Evolutionary conservation across 2,113 vertebrate species (phyloP).

Genomic region (Ornithorhynchus anatinus): DNA sequence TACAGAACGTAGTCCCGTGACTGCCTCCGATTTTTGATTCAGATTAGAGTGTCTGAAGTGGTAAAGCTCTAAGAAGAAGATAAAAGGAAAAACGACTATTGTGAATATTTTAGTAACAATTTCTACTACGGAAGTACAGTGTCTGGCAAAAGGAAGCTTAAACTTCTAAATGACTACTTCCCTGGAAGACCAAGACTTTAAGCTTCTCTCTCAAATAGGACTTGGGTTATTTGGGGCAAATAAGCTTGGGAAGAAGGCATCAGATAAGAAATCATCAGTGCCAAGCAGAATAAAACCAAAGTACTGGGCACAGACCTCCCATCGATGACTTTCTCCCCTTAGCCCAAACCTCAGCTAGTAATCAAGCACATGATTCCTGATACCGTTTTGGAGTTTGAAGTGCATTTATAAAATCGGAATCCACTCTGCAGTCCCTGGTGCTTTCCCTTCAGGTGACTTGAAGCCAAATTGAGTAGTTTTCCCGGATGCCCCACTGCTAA

Average conservation of each 20-base stretch:
- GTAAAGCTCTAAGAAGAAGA: neutral
- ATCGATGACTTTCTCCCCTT: no score
- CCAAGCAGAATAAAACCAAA: no score
- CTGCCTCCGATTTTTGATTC: no score
- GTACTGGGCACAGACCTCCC: no score
- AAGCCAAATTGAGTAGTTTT: conserved; percentile 8
- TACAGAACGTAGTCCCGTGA: no score
- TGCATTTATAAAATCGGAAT: neutral
- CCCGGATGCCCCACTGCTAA: conserved; percentile 17
- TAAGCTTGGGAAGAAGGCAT: no score
- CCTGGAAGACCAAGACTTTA: conserved; percentile 27
- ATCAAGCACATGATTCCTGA: neutral
- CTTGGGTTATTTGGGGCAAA: conserved; percentile 17
- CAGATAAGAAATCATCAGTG: no score
- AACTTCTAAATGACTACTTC: conserved; percentile 1
- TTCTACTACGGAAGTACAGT: conserved; percentile 5
- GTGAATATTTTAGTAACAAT: conserved; percentile 15
- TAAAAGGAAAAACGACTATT: neutral
- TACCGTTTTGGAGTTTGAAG: neutral
- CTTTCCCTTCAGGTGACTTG: conserved; percentile 21
- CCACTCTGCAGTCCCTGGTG: neutral
- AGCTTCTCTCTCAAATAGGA: neutral
- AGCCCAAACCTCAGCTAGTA: neutral
- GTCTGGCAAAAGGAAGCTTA: conserved; percentile 6
- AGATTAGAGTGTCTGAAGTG: neutral